Evolutionary conservation across 1,140 invertebrate genomes (phyloP).

Genomic region (Trachelipus rathkii): DNA sequence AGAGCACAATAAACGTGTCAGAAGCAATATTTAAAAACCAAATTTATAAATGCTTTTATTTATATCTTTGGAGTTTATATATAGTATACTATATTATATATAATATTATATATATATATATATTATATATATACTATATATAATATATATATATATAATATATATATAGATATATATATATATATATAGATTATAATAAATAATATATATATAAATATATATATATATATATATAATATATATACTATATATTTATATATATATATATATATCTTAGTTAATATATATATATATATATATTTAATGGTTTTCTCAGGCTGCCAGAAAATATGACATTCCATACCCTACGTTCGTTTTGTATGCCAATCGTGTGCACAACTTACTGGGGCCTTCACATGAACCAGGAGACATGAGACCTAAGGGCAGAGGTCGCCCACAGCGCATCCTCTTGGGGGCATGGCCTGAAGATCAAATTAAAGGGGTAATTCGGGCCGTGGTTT

Average conservation of each 20-base stretch:
- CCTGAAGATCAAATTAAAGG: conserved; percentile 85
- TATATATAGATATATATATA: too few relatives aligned
- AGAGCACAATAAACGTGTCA: too few relatives aligned
- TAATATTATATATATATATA: too few relatives aligned
- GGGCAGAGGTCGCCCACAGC: conserved; percentile 78
- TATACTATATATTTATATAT: not conserved
- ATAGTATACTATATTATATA: too few relatives aligned
- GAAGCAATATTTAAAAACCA: too few relatives aligned
- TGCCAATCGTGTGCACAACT: conserved; percentile 86
- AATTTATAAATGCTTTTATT: too few relatives aligned
- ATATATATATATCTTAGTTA: not conserved
- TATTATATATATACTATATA: too few relatives aligned
- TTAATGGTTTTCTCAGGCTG: conserved; percentile 68
- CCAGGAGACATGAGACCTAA: conserved; percentile 77
- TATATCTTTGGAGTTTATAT: too few relatives aligned
- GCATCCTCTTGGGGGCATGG: conserved; percentile 83
- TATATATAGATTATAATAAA: too few relatives aligned
- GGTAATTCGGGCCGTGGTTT: conserved; percentile 84
- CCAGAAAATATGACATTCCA: conserved; percentile 86
- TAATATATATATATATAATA: too few relatives aligned
- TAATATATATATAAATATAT: too few relatives aligned
- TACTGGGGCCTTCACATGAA: conserved; percentile 72
- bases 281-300: not conserved
- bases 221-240: too few relatives aligned
- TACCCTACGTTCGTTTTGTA: conserved; percentile 92